phyloP scores from a whole-genome alignment of 2,113 vertebrate species.

The Vulpes lagopus region DNA sequence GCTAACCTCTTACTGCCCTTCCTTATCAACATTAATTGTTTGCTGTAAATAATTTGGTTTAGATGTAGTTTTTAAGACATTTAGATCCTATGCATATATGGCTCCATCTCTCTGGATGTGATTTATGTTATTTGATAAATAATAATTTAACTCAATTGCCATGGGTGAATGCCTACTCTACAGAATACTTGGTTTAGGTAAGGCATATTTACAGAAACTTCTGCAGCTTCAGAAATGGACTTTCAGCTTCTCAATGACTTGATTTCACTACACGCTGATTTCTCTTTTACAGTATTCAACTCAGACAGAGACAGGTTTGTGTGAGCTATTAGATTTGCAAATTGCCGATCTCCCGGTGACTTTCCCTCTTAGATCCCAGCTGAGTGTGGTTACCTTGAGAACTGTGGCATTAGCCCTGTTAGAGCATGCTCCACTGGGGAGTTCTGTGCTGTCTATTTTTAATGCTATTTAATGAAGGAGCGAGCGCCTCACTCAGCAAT shows the following conservation, averaged over 20 bases:
- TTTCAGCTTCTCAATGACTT: conserved; percentile 75
- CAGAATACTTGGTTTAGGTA: conserved; percentile 1
- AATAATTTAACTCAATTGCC: neutral
- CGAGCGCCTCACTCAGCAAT: conserved; percentile 84
- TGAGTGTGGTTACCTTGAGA: conserved; percentile 88
- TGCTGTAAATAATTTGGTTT: neutral
- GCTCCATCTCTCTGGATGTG: neutral
- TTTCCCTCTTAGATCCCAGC: conserved; percentile 84
- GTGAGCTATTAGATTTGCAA: conserved; percentile 81
- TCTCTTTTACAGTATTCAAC: conserved; percentile 77
- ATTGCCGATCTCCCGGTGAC: conserved; percentile 82
- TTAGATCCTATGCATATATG: neutral
- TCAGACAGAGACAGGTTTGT: conserved; percentile 79
- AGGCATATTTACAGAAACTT: conserved; percentile 59
- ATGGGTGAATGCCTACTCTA: neutral
- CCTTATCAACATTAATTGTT: neutral
- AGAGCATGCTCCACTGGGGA: conserved; percentile 86
- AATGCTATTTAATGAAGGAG: conserved; percentile 89
- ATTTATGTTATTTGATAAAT: neutral
- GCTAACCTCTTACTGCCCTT: neutral
- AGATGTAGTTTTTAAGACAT: conserved; percentile 3
- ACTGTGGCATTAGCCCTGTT: conserved; percentile 82
- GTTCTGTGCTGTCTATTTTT: conserved; percentile 88
- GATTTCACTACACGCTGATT: conserved; percentile 78
- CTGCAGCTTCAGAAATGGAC: conserved; percentile 54